Evolutionary conservation across 1,140 invertebrate genomes (phyloP).

Genomic region (Drosophila quadrilineata): DNA sequence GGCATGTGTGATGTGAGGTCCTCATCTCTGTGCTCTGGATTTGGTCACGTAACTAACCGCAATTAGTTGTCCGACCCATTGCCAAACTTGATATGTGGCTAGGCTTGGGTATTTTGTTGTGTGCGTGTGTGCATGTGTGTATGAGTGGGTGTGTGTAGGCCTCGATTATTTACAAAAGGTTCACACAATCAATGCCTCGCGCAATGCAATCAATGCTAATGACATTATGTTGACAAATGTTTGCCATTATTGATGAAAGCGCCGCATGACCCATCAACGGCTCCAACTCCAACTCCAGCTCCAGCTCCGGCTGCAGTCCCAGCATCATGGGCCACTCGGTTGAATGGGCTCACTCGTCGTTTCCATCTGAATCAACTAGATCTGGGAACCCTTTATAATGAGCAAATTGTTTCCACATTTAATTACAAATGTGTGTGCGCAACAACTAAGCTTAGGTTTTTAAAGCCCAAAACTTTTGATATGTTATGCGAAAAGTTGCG

Average conservation of each 20-base stretch:
- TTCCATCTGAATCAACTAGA: constrained; percentile 6
- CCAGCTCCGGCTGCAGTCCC: no score
- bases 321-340: constrained; percentile 13
- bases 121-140: background rate
- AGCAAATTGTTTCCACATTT: constrained; percentile 43
- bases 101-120: background rate
- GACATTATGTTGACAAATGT: constrained; percentile 79
- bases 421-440: constrained; percentile 41
- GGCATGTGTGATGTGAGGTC: constrained; percentile 8
- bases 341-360: constrained; percentile 25
- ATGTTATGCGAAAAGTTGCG: no score
- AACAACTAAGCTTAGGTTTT: constrained; percentile 17
- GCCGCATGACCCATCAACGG: no score
- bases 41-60: constrained; percentile 67
- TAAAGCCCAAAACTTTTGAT: constrained; percentile 40
- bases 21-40: constrained; percentile 5
- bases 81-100: constrained; percentile 46
- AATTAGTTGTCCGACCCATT: constrained; percentile 66
- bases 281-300: no score
- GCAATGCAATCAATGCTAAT: constrained; percentile 79
- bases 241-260: constrained; percentile 76
- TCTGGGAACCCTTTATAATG: constrained; percentile 9
- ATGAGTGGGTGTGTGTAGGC: constrained; percentile 23
- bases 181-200: constrained; percentile 63
- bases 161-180: constrained; percentile 68